Conservation (phyloP, 92 coral and sea anemone genomes). For the Porites divaricata region DNA sequence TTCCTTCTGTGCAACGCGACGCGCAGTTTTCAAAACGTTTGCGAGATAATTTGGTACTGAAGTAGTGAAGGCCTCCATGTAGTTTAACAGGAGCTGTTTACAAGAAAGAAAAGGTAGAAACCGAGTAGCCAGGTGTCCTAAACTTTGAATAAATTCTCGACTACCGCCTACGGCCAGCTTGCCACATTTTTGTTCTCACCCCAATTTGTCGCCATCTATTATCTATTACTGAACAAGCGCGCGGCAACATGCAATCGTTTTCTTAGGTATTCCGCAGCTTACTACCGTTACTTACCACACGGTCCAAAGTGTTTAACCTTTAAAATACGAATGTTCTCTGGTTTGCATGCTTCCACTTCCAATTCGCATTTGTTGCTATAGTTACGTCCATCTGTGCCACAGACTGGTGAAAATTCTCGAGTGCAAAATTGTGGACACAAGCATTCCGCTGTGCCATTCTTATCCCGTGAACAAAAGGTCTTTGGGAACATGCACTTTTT, state of each 20-base stretch:
- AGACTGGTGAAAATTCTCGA: constrained; percentile 60
- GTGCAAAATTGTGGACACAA: constrained; percentile 60
- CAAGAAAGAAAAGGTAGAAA: too few relatives aligned
- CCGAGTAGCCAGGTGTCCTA: too few relatives aligned
- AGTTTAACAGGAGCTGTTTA: too few relatives aligned
- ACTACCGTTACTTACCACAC: constrained; percentile 34
- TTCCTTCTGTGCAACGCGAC: too few relatives aligned
- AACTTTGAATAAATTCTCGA: background rate
- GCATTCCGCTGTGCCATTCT: constrained; percentile 47
- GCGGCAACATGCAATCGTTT: background rate
- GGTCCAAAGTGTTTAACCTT: constrained; percentile 42
- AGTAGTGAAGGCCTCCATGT: too few relatives aligned
- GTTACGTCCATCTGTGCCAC: constrained; percentile 89
- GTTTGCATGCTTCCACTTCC: constrained; percentile 78
- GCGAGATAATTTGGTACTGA: too few relatives aligned
- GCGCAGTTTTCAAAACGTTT: too few relatives aligned
- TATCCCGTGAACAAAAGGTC: constrained; percentile 18
- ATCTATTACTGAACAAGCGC: too few relatives aligned
- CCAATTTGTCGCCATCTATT: background rate
- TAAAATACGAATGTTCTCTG: constrained; percentile 35
- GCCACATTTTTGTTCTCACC: background rate
- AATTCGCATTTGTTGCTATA: constrained; percentile 78
- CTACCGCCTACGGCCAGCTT: background rate
- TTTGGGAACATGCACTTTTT: constrained; percentile 61
- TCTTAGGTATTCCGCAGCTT: too few relatives aligned